These are phyloP conservation scores for Lasioglossum albipes DNA, from an alignment of 1,140 invertebrate genomes.

Conservation along the genomic window DNA sequence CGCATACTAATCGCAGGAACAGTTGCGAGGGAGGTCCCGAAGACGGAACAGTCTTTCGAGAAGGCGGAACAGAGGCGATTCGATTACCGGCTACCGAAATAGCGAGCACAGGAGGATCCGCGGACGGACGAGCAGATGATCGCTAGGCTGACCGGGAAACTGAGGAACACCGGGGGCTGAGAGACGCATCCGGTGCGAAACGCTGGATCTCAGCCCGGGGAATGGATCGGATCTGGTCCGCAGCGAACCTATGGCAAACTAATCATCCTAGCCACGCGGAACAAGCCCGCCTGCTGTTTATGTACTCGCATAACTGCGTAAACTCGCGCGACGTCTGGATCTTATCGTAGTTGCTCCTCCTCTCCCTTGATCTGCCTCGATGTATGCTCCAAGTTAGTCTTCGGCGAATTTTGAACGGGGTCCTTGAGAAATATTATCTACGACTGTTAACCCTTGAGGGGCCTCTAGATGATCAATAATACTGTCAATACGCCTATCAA, in stretches of 20 bases:
- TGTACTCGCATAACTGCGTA: constrained; percentile 45
- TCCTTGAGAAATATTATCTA: too few relatives aligned
- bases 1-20: constrained; percentile 1
- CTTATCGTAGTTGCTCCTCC: not conserved
- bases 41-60: too few relatives aligned
- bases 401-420: too few relatives aligned
- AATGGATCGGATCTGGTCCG: not conserved
- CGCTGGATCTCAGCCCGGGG: not conserved
- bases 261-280: constrained; percentile 49
- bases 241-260: constrained; percentile 45
- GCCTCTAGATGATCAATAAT: too few relatives aligned
- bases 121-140: not conserved
- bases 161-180: not conserved
- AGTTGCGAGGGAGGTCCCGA: too few relatives aligned
- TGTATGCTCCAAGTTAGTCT: too few relatives aligned
- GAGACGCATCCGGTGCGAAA: not conserved
- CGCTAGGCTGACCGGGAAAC: not conserved
- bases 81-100: constrained; percentile 9
- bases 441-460: too few relatives aligned
- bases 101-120: not conserved
- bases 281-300: constrained; percentile 41
- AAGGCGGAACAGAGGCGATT: constrained; percentile 3
- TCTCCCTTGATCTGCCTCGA: not conserved
- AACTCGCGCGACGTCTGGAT: constrained; percentile 37
- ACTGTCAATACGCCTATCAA: too few relatives aligned